phyloP scores from a whole-genome alignment of 2,797 vertebrate species.

The Anguilla marmorata region DNA sequence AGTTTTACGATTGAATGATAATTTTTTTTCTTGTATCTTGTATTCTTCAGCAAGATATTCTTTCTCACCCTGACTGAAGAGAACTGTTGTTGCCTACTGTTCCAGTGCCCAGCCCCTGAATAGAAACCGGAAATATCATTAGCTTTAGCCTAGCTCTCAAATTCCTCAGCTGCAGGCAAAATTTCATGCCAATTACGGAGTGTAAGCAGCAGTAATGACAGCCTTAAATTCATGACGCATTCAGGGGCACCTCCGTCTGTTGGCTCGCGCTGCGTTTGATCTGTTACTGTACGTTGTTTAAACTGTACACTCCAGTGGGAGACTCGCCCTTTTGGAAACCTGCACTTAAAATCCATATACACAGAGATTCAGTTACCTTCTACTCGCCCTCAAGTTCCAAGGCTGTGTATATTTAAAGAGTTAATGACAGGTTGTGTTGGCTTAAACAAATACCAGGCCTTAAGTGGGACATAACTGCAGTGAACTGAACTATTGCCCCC shows the following conservation, averaged over 20 bases:
- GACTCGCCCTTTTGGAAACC: constrained; percentile 14
- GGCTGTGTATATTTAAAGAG: not conserved
- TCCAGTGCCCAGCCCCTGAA: constrained; percentile 43
- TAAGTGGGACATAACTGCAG: constrained; percentile 1
- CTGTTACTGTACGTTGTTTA: constrained; percentile 29
- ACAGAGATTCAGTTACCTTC: constrained; percentile 24
- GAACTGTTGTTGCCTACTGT: constrained; percentile 15
- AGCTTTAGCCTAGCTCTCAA: constrained; percentile 60
- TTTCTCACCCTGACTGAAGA: not conserved
- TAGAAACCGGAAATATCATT: constrained; percentile 75
- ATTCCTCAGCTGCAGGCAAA: constrained; percentile 59
- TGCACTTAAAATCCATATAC: constrained; percentile 18
- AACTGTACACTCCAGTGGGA: constrained; percentile 21
- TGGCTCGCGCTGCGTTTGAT: not conserved
- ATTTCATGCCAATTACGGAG: constrained; percentile 65
- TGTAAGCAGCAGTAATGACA: not conserved
- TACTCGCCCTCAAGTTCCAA: not conserved
- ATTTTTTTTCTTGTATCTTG: not conserved
- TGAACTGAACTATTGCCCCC: not conserved
- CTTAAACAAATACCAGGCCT: constrained; percentile 6
- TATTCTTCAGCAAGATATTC: constrained; percentile 1
- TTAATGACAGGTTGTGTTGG: constrained; percentile 14
- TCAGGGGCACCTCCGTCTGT: not conserved
- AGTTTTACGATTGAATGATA: not conserved
- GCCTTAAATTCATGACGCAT: not conserved